These are phyloP conservation scores for Callorhinus ursinus DNA, from an alignment of 2,113 vertebrate species.

Conservation along the genomic window DNA sequence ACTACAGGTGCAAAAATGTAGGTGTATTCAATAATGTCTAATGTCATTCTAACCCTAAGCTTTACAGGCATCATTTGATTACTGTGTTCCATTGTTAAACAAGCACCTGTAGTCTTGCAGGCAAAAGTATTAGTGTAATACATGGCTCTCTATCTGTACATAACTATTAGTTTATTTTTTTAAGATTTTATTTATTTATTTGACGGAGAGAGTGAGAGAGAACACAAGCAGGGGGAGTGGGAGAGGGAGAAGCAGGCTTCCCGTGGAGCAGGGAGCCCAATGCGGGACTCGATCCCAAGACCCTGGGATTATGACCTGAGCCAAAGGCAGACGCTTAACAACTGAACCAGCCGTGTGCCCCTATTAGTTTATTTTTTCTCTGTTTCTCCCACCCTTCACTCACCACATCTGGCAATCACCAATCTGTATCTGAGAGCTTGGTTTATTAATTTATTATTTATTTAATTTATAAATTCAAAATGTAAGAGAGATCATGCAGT, in stretches of 20 bases:
- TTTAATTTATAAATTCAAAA: neutral
- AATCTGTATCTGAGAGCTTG: neutral
- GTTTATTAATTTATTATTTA: neutral
- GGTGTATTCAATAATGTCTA: neutral
- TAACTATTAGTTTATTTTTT: neutral
- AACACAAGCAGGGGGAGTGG: too few species aligned
- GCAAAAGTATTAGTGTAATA: neutral
- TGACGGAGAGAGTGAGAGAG: too few species aligned
- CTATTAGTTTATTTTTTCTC: too few species aligned
- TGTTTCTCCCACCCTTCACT: neutral
- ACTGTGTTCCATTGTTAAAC: neutral
- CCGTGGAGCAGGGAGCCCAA: too few species aligned
- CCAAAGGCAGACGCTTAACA: too few species aligned
- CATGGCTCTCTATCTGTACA: neutral
- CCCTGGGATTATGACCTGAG: too few species aligned
- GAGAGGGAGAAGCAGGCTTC: too few species aligned
- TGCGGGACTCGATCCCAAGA: too few species aligned
- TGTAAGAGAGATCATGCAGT: neutral
- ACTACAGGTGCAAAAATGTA: constrained; percentile 55
- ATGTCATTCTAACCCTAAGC: neutral
- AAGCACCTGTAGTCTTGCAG: neutral
- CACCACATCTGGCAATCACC: neutral
- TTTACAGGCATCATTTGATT: neutral
- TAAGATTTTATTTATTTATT: too few species aligned
- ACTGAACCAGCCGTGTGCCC: too few species aligned